Evolutionary conservation across 2,888 invertebrate genomes (phyloP), one percentile per base, ranked within the genome.

Genomic region (Sinopyrophorus schimmeli): DNA sequence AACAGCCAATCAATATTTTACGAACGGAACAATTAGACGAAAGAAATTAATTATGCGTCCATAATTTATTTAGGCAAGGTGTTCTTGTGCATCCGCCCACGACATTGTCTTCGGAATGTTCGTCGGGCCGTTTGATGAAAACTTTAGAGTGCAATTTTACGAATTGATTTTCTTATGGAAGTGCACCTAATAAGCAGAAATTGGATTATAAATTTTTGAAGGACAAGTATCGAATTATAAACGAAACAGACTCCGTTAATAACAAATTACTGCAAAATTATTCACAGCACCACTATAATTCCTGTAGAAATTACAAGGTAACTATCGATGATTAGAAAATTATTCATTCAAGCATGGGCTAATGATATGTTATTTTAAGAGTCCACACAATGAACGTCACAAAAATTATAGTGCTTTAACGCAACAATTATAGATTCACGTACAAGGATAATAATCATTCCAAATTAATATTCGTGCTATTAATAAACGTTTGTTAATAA

Each of bases 281-380:
- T 32, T 43, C 34, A 27, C 32, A 28, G 34, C 43, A 34, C n/a
- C 43, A 34, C 34, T 43, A 27, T 43, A 43, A 43, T 43, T 43
- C 35, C 34, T 21, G 34, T 20, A 23, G 34, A 43, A 43, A 43
- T 43, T 43, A 43, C 43, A 43, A 35, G 43, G 34, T 43, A 43
- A 43, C 34, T 43, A 43, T 43, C 43, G 34, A 43, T 34, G 43
- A 43, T 43, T 43, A 43, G 43, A 43, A 43, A 43, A 43, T 43
- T 43, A 43, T 43, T 43, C 43, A 43, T 43, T 43, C 43, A 43
- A 35, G 43, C 34, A 43, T 43, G 20, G 27, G 43, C 18, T 43
- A 43, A 43, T 43, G 24, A 34, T 18, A 43, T 43, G 43, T 43
- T 43, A 43, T 43, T 43, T 43, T 43, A 43, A 18, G 12, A 43